Evolutionary conservation across 2,888 invertebrate genomes (phyloP).

Genomic region (Cryptocephalus moraei): DNA sequence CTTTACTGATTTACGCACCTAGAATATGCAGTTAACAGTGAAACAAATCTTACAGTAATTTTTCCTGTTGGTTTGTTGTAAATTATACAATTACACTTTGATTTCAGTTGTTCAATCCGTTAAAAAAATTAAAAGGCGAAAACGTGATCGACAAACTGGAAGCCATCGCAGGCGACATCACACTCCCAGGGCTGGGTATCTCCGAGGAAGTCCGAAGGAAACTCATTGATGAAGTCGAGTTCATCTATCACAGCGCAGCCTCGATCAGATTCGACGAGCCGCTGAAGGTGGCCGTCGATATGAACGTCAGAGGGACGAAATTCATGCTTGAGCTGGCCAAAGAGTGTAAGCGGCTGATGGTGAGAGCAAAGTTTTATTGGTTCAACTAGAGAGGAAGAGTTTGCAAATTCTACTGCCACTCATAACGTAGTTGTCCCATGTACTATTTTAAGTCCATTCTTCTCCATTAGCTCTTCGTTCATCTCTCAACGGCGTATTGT

Average conservation of each 20-base stretch:
- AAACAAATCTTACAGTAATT: too few relatives aligned
- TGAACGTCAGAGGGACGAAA: constrained; percentile 89
- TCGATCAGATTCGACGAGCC: constrained; percentile 82
- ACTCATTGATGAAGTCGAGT: constrained; percentile 57
- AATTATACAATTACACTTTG: too few relatives aligned
- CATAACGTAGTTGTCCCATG: too few relatives aligned
- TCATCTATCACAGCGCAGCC: constrained; percentile 78
- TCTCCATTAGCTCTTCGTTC: constrained; percentile 50
- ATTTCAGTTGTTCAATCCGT: constrained; percentile 64
- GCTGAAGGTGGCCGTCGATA: constrained; percentile 75
- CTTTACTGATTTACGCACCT: too few relatives aligned
- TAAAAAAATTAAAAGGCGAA: constrained; percentile 53
- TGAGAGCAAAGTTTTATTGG: constrained; percentile 28
- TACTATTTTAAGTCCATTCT: too few relatives aligned
- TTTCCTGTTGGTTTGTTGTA: too few relatives aligned
- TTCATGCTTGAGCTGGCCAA: constrained; percentile 76
- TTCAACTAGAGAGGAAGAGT: too few relatives aligned
- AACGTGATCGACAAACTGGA: constrained; percentile 55
- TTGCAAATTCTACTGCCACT: too few relatives aligned
- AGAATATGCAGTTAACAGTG: too few relatives aligned
- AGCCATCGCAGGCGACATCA: constrained; percentile 65
- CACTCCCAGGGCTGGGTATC: constrained; percentile 56
- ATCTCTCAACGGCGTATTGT: constrained; percentile 86
- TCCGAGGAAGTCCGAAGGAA: constrained; percentile 53
- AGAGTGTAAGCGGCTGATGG: constrained; percentile 63